These are phyloP conservation scores for Tenodera sinensis DNA, from an alignment of 2,888 invertebrate genomes.

Conservation along the genomic window DNA sequence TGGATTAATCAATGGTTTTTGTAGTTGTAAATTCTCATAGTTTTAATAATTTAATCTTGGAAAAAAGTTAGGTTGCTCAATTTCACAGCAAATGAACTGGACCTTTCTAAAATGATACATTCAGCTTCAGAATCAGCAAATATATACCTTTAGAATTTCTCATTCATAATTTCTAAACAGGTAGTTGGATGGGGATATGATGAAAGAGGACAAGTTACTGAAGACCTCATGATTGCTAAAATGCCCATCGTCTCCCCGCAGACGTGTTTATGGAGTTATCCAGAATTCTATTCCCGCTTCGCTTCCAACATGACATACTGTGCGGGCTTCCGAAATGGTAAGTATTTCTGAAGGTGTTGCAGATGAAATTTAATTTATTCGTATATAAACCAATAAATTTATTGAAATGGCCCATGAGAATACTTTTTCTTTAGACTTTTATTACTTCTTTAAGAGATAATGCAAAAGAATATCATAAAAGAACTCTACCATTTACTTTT, in stretches of 20 bases:
- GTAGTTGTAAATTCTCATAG: no score
- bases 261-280: slow-evolving; percentile 58
- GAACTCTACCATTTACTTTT: no score
- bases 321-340: slow-evolving; percentile 48
- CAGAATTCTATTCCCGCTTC: slow-evolving; percentile 58
- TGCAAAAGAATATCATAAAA: no score
- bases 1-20: no score
- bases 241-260: slow-evolving; percentile 60
- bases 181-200: slow-evolving; percentile 54
- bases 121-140: background rate
- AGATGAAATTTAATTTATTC: background rate
- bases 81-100: no score
- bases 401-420: no score
- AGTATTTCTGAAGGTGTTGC: background rate
- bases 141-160: background rate
- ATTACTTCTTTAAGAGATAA: no score
- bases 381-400: no score
- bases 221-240: slow-evolving; percentile 54
- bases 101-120: no score
- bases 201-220: slow-evolving; percentile 55
- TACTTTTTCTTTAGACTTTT: no score
- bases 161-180: slow-evolving; percentile 34
- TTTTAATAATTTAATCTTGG: no score
- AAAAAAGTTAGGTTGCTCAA: no score
- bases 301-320: slow-evolving; percentile 55